Evolutionary conservation across 2,888 invertebrate species (phyloP).

Genomic region (Dolomedes plantarius): DNA sequence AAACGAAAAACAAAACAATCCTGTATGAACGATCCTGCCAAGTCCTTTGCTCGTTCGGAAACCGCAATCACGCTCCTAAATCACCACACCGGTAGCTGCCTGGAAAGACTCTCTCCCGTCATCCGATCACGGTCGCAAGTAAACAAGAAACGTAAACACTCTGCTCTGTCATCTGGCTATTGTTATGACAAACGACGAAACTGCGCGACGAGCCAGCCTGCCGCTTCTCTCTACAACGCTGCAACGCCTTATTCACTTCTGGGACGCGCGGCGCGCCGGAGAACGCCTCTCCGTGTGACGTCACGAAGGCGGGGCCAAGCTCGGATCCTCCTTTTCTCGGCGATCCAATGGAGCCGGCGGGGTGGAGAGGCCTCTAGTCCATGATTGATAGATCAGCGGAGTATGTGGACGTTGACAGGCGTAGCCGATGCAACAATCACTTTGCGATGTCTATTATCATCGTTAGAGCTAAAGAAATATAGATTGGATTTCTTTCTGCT

Average conservation of each 20-base stretch:
- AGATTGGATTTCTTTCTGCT: conserved; percentile 35
- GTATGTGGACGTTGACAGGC: conserved; percentile 67
- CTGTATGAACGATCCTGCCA: too few species aligned
- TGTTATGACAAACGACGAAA: conserved; percentile 48
- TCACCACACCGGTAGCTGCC: too few species aligned
- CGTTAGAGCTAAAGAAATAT: conserved; percentile 67
- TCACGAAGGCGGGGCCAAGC: conserved; percentile 34
- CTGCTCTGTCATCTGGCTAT: conserved; percentile 4
- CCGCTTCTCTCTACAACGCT: conserved; percentile 9
- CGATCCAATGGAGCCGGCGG: neutral
- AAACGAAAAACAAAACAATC: too few species aligned
- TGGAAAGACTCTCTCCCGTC: neutral
- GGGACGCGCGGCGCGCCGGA: neutral
- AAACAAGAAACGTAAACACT: neutral
- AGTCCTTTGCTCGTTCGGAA: too few species aligned
- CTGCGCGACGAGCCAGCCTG: conserved; percentile 1
- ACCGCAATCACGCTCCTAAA: conserved; percentile 8
- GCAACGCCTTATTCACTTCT: conserved; percentile 29
- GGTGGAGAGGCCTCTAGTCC: conserved; percentile 8
- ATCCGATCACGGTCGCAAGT: neutral
- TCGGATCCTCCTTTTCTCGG: neutral
- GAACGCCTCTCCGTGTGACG: conserved; percentile 43
- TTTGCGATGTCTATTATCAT: conserved; percentile 70
- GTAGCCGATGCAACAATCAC: conserved; percentile 70
- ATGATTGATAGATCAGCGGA: conserved; percentile 60